Evolutionary conservation across 2,888 invertebrate species (phyloP).

Genomic region (Terebella lapidaria): DNA sequence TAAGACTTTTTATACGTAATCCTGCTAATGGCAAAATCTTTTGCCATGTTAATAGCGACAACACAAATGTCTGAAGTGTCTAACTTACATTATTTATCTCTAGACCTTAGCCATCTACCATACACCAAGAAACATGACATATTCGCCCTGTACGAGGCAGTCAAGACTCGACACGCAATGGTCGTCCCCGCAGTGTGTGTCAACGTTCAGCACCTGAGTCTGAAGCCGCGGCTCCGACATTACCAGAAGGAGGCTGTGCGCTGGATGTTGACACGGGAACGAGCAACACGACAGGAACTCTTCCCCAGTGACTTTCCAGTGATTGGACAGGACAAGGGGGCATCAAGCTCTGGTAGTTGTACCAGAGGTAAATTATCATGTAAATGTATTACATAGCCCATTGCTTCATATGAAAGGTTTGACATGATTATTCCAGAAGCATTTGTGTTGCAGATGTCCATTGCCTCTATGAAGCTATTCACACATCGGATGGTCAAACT

Average conservation of each 20-base stretch:
- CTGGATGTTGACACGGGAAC: slow-evolving; percentile 68
- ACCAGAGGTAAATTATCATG: too few relatives aligned
- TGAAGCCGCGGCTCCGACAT: slow-evolving; percentile 60
- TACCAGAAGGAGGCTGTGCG: slow-evolving; percentile 66
- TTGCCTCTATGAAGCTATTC: slow-evolving; percentile 43
- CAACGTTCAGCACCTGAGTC: slow-evolving; percentile 36
- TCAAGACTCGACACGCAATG: slow-evolving; percentile 35
- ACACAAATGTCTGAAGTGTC: too few relatives aligned
- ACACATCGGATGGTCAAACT: slow-evolving; percentile 35
- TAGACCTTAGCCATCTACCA: slow-evolving; percentile 1
- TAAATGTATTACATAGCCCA: too few relatives aligned
- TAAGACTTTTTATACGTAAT: too few relatives aligned
- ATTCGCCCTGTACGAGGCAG: slow-evolving; percentile 33
- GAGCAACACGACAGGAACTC: too few relatives aligned
- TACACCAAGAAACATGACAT: neutral
- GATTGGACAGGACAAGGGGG: too few relatives aligned
- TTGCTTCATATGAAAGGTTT: too few relatives aligned
- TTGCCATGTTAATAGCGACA: too few relatives aligned
- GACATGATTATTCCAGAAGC: too few relatives aligned
- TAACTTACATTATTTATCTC: neutral
- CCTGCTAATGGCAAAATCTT: too few relatives aligned
- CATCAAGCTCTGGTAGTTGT: too few relatives aligned
- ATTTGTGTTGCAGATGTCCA: slow-evolving; percentile 38
- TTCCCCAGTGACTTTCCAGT: too few relatives aligned
- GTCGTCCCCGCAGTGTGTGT: slow-evolving; percentile 16